phyloP scores from a whole-genome alignment of 1,140 invertebrate genomes.

The Cardiocondyla obscurior region DNA sequence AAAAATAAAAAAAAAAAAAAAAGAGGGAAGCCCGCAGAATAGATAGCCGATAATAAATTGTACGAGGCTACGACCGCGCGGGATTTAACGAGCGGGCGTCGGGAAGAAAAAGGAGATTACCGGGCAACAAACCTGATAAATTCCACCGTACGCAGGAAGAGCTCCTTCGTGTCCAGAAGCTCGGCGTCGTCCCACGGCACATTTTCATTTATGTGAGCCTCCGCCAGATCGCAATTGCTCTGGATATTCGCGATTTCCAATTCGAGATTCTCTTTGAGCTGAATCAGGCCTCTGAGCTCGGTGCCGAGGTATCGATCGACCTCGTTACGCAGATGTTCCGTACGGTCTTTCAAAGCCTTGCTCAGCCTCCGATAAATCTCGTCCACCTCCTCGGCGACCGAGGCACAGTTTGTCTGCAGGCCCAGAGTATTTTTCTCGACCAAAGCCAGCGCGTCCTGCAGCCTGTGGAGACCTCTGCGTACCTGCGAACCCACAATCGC shows the following conservation, averaged over 20 bases:
- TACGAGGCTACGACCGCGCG: not conserved
- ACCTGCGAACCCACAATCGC: conserved; percentile 82
- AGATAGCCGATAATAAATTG: conserved; percentile 54
- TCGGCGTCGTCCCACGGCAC: conserved; percentile 95
- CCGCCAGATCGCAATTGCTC: conserved; percentile 98
- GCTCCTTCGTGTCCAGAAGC: conserved; percentile 96
- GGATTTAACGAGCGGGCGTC: conserved; percentile 4
- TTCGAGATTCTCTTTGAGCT: conserved; percentile 96
- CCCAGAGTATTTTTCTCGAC: conserved; percentile 94
- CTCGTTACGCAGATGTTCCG: conserved; percentile 94
- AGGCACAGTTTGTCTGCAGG: conserved; percentile 92
- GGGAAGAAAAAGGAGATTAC: conserved; percentile 6
- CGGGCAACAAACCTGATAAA: conserved; percentile 87
- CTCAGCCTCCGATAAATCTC: conserved; percentile 94
- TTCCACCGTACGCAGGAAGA: conserved; percentile 96
- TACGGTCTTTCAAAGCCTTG: conserved; percentile 96
- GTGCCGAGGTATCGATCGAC: conserved; percentile 93
- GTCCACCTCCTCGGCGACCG: conserved; percentile 95
- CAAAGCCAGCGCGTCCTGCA: conserved; percentile 92
- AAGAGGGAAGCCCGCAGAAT: not conserved
- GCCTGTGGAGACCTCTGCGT: conserved; percentile 91
- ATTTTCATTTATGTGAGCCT: conserved; percentile 95
- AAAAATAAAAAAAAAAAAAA: no score
- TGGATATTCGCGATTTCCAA: conserved; percentile 96
- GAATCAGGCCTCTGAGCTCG: conserved; percentile 92